Percentiles rank a stretch among this genome's conserved stretches.
phyloP scores from a whole-genome alignment of 2,888 invertebrate species.

The Pyrrhia umbra region DNA sequence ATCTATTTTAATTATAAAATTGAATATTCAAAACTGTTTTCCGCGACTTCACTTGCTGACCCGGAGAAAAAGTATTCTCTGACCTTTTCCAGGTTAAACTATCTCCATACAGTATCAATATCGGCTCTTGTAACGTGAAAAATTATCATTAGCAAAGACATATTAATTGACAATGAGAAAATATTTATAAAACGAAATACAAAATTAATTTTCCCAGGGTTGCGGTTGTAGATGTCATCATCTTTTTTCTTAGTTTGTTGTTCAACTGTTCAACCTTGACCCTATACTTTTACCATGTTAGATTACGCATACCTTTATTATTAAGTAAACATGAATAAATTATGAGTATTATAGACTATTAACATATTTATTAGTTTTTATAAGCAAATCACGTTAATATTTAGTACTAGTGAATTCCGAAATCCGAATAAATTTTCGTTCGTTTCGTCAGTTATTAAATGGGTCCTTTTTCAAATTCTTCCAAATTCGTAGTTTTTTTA shows the following conservation, averaged over 20 bases:
- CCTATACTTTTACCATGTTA: constrained; percentile 42
- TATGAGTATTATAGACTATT: constrained; percentile 21
- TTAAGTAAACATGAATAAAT: constrained; percentile 47
- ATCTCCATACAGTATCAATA: too few relatives aligned
- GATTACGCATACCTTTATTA: constrained; percentile 29
- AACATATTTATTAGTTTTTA: constrained; percentile 31
- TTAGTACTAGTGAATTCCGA: constrained; percentile 2
- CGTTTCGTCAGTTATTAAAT: background rate
- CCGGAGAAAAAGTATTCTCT: too few relatives aligned
- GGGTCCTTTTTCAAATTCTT: background rate
- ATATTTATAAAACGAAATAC: too few relatives aligned
- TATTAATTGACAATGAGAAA: too few relatives aligned
- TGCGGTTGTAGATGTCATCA: background rate
- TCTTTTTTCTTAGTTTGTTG: background rate
- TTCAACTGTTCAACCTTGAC: constrained; percentile 48
- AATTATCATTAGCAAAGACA: too few relatives aligned
- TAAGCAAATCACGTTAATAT: background rate
- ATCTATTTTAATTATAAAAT: too few relatives aligned
- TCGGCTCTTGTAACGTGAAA: too few relatives aligned
- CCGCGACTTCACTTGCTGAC: too few relatives aligned
- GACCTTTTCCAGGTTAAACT: too few relatives aligned
- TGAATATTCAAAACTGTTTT: too few relatives aligned
- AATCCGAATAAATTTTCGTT: background rate
- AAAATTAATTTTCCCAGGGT: background rate
- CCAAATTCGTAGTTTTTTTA: too few relatives aligned